Evolutionary conservation across 2,797 vertebrate genomes (phyloP).

Genomic region (Siniperca obscura): DNA sequence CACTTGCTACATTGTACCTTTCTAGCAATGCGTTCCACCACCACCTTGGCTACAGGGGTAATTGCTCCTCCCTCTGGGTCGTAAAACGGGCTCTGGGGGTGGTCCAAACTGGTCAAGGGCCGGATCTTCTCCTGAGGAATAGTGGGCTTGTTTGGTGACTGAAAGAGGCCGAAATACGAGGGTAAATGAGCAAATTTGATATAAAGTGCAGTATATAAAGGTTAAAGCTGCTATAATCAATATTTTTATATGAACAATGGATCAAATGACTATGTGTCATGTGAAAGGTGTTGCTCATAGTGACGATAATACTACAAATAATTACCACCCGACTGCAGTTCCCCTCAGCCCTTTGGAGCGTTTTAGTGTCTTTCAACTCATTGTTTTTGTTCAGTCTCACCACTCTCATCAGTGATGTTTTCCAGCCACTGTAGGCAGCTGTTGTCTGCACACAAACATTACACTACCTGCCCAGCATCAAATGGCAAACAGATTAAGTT

Average conservation of each 20-base stretch:
- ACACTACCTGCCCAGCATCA: background rate
- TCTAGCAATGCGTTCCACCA: conserved; percentile 95
- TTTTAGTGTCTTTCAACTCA: background rate
- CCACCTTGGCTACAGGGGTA: conserved; percentile 88
- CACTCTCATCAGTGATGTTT: background rate
- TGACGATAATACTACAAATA: background rate
- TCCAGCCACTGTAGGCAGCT: background rate
- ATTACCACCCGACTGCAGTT: background rate
- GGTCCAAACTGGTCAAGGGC: conserved; percentile 94
- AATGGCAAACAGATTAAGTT: background rate
- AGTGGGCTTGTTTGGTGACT: conserved; percentile 95
- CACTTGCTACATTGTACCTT: conserved; percentile 86
- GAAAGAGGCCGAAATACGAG: conserved; percentile 20
- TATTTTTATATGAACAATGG: background rate
- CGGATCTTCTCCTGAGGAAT: conserved; percentile 95
- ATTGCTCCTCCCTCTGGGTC: conserved; percentile 93
- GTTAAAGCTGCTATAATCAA: background rate
- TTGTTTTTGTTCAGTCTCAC: background rate
- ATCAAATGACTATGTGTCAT: background rate
- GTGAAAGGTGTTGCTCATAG: background rate
- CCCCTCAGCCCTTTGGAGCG: background rate
- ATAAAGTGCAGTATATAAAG: background rate
- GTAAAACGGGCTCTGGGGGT: conserved; percentile 96
- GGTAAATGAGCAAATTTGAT: background rate
- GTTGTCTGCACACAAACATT: background rate